Percentiles rank a stretch among this genome's conserved stretches.
Evolutionary conservation across 2,113 vertebrate genomes (phyloP).

Genomic region (Andinoacara biseriatus): DNA sequence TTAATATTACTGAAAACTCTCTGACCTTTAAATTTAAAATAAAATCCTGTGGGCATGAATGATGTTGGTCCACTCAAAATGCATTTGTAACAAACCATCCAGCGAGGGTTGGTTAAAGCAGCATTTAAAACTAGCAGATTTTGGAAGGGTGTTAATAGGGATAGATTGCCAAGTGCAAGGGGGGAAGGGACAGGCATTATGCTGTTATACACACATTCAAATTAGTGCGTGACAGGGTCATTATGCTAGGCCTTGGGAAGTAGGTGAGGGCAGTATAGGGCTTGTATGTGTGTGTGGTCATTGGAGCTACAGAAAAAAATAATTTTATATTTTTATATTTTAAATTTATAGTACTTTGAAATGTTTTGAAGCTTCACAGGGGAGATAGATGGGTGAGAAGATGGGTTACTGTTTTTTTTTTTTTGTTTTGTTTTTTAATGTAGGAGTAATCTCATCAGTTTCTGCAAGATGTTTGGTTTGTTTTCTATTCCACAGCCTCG

Average conservation of each 20-base stretch:
- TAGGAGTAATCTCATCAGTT: conserved; percentile 7
- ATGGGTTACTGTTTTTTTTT: not conserved
- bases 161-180: not conserved
- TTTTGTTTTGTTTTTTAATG: not conserved
- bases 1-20: not conserved
- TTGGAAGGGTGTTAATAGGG: conserved; percentile 5
- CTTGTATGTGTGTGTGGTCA: not conserved
- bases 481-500: not conserved
- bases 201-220: not conserved
- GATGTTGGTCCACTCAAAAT: conserved; percentile 36
- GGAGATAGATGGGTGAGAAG: not conserved
- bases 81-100: conserved; percentile 41
- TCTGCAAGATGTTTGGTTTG: conserved; percentile 5
- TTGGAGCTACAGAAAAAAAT: not conserved
- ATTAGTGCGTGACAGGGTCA: not conserved
- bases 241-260: not conserved
- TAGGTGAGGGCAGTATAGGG: not conserved
- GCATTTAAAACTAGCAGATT: conserved; percentile 21
- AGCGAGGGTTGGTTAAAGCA: conserved; percentile 34
- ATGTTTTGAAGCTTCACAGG: not conserved
- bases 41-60: conserved; percentile 5
- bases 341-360: not conserved
- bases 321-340: not conserved
- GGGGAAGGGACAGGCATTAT: not conserved
- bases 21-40: conserved; percentile 29